A percentile compares a stretch with the other conserved stretches of the same genome.
phyloP scores from a whole-genome alignment of 1,140 invertebrate species.

The Drosophila funebris region DNA sequence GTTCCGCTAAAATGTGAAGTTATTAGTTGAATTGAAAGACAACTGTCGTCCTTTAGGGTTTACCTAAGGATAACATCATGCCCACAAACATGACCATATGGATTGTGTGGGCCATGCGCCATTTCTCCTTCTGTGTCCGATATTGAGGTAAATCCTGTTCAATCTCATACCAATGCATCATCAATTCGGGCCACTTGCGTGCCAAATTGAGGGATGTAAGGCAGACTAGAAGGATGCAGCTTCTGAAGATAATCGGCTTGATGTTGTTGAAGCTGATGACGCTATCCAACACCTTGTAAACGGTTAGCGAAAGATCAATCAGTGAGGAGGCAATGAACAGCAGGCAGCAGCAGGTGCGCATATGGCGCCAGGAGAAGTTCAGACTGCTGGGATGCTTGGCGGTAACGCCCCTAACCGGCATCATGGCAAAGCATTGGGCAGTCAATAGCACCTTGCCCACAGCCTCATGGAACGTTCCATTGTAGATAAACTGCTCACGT shows the following conservation, averaged over 20 bases:
- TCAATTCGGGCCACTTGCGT: constrained; percentile 74
- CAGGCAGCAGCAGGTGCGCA: constrained; percentile 61
- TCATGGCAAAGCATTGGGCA: constrained; percentile 80
- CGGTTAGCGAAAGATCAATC: constrained; percentile 44
- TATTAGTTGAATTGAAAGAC: not conserved
- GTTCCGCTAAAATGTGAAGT: constrained; percentile 51
- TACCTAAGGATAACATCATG: constrained; percentile 75
- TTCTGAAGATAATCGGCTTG: constrained; percentile 75
- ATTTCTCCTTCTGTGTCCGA: constrained; percentile 59
- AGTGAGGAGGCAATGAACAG: constrained; percentile 49
- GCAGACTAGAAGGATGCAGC: constrained; percentile 54
- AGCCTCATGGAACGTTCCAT: constrained; percentile 78
- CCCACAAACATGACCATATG: constrained; percentile 71
- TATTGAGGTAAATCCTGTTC: constrained; percentile 71
- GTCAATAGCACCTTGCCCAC: constrained; percentile 67
- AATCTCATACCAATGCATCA: constrained; percentile 68
- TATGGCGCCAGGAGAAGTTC: constrained; percentile 68
- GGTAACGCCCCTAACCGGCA: constrained; percentile 76
- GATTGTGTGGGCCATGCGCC: constrained; percentile 64
- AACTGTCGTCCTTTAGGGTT: too few species aligned
- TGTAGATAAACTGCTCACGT: constrained; percentile 57
- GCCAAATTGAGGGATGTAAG: constrained; percentile 61
- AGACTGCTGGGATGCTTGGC: constrained; percentile 55
- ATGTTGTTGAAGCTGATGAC: constrained; percentile 73
- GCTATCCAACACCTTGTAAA: constrained; percentile 61